A percentile compares a stretch with the other conserved stretches of the same genome.
Conservation (phyloP, 2,888 invertebrate species). For the Aricia artaxerxes region DNA sequence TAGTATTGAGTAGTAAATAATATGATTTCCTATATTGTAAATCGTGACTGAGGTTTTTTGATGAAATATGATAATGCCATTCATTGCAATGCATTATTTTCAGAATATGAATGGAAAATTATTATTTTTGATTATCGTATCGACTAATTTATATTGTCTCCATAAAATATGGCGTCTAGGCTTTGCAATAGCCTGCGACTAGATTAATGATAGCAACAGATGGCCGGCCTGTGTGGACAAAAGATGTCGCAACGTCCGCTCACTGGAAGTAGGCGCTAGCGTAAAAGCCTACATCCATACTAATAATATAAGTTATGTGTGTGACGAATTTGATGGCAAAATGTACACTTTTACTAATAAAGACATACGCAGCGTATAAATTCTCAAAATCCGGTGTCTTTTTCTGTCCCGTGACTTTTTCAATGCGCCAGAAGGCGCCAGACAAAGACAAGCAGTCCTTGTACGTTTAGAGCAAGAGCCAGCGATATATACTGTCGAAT, state of each 20-base stretch:
- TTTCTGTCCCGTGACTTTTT: neutral
- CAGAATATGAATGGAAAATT: no score
- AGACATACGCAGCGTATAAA: no score
- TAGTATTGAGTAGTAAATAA: neutral
- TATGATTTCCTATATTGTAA: neutral
- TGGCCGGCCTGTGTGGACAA: neutral
- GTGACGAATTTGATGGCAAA: no score
- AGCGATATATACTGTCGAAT: no score
- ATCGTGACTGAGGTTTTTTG: neutral
- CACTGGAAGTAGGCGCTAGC: constrained; percentile 3
- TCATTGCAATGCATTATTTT: neutral
- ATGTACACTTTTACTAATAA: no score
- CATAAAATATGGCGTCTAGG: neutral
- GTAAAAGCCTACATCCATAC: neutral
- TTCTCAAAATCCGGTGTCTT: neutral
- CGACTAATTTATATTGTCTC: neutral
- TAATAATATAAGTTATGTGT: no score
- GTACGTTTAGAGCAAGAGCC: no score
- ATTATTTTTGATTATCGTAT: no score
- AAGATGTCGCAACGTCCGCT: constrained; percentile 17
- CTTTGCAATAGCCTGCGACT: neutral
- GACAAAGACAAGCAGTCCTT: no score
- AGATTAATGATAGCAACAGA: constrained; percentile 2
- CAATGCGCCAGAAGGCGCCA: no score
- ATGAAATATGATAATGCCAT: neutral